A percentile compares a stretch with the other conserved stretches of the same genome.
These are phyloP conservation scores for Anthonomus grandis DNA, from an alignment of 1,140 invertebrate genomes.

Conservation along the genomic window DNA sequence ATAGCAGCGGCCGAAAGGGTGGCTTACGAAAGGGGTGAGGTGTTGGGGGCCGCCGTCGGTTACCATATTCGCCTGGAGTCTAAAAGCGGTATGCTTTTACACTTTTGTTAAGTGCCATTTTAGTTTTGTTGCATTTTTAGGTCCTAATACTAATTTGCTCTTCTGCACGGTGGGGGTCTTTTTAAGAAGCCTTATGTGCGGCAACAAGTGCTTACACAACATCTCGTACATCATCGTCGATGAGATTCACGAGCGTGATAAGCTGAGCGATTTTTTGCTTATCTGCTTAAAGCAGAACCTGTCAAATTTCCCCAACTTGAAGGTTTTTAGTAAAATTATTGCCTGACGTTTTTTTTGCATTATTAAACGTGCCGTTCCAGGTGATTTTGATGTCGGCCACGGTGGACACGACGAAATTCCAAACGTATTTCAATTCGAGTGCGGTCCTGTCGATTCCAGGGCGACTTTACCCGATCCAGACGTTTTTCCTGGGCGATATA, in stretches of 20 bases:
- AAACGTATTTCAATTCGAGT: conserved; percentile 70
- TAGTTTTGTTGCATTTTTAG: conserved; percentile 4
- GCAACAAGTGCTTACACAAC: conserved; percentile 54
- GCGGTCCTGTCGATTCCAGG: conserved; percentile 79
- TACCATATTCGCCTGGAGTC: conserved; percentile 92
- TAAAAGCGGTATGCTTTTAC: conserved; percentile 56
- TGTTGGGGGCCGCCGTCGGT: conserved; percentile 82
- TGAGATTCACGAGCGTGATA: conserved; percentile 93
- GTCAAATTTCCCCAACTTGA: conserved; percentile 66
- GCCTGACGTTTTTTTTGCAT: not conserved
- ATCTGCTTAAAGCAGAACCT: conserved; percentile 79
- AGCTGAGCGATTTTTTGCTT: conserved; percentile 89
- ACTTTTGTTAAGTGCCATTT: not conserved
- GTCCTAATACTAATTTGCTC: conserved; percentile 73
- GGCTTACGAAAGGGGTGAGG: conserved; percentile 81
- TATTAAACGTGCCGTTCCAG: conserved; percentile 3
- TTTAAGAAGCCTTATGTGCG: conserved; percentile 78
- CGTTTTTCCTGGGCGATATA: conserved; percentile 81
- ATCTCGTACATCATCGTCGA: conserved; percentile 89
- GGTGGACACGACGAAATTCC: conserved; percentile 76
- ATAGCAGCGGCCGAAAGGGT: conserved; percentile 80
- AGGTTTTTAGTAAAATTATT: conserved; percentile 40
- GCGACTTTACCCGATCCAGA: conserved; percentile 71
- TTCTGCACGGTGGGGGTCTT: conserved; percentile 93
- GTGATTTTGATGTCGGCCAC: conserved; percentile 95